These are phyloP conservation scores for Heliothis virescens DNA, from an alignment of 1,140 invertebrate species.

Conservation along the genomic window DNA sequence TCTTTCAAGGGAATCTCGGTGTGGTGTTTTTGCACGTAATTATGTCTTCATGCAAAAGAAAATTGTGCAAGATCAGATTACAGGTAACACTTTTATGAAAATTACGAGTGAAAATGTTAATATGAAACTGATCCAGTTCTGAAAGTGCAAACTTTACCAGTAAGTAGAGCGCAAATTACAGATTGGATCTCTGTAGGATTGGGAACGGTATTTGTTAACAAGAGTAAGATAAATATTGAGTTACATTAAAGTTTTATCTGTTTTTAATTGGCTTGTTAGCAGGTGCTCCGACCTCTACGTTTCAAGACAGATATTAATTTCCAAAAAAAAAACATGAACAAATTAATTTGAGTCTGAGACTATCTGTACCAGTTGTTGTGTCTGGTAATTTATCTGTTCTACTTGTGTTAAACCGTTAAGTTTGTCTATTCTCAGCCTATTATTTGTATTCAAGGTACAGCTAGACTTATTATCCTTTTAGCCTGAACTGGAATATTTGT, in stretches of 20 bases:
- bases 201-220: constrained; percentile 33
- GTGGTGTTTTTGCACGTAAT: constrained; percentile 49
- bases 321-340: constrained; percentile 1
- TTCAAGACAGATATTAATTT: constrained; percentile 18
- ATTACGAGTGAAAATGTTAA: constrained; percentile 27
- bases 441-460: neutral
- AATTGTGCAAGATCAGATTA: constrained; percentile 45
- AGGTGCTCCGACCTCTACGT: constrained; percentile 19
- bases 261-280: constrained; percentile 44
- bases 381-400: constrained; percentile 16
- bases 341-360: neutral
- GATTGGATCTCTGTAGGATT: constrained; percentile 46
- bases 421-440: constrained; percentile 4
- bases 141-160: constrained; percentile 3
- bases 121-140: constrained; percentile 36
- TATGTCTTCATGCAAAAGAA: constrained; percentile 44
- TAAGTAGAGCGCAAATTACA: constrained; percentile 39
- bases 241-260: constrained; percentile 22
- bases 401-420: neutral
- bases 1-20: constrained; percentile 53
- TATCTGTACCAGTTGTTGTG: neutral
- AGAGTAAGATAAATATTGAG: constrained; percentile 27
- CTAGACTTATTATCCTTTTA: neutral
- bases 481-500: neutral
- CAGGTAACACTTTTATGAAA: constrained; percentile 13